These are phyloP conservation scores for Megalonaias nervosa DNA, from an alignment of 1,140 invertebrate species.

Conservation along the genomic window DNA sequence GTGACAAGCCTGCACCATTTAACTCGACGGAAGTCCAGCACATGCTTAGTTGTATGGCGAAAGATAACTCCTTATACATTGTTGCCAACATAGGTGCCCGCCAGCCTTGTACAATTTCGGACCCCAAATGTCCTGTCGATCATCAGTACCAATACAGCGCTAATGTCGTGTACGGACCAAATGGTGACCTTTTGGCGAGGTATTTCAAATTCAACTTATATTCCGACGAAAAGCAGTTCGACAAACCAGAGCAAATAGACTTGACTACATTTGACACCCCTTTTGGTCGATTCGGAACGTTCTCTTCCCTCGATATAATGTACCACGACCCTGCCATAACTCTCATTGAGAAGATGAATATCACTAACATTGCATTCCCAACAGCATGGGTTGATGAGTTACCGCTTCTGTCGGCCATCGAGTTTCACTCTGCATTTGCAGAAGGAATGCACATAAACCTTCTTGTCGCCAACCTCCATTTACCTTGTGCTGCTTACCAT, in stretches of 20 bases:
- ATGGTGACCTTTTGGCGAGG: conserved; percentile 76
- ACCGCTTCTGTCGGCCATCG: conserved; percentile 77
- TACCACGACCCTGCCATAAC: conserved; percentile 77
- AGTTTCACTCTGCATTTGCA: conserved; percentile 75
- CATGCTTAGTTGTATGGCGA: conserved; percentile 75
- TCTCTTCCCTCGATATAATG: conserved; percentile 85
- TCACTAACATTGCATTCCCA: conserved; percentile 81
- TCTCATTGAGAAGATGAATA: conserved; percentile 71
- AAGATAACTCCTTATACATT: conserved; percentile 74
- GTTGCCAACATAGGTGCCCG: conserved; percentile 83
- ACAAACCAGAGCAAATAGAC: conserved; percentile 65
- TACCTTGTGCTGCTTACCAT: conserved; percentile 68
- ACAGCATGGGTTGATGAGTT: conserved; percentile 82
- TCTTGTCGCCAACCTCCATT: conserved; percentile 74
- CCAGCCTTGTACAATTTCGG: conserved; percentile 72
- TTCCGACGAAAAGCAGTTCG: conserved; percentile 75
- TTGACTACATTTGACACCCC: conserved; percentile 76
- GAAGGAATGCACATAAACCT: conserved; percentile 75
- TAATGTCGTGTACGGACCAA: conserved; percentile 81
- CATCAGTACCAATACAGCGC: conserved; percentile 79
- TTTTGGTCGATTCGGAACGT: conserved; percentile 85
- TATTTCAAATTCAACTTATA: conserved; percentile 82
- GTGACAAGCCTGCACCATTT: conserved; percentile 18
- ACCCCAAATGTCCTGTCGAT: conserved; percentile 73
- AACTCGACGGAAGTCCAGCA: conserved; percentile 43